Conservation (phyloP, 2,888 invertebrate species). For the Zygogramma bicolorata region DNA sequence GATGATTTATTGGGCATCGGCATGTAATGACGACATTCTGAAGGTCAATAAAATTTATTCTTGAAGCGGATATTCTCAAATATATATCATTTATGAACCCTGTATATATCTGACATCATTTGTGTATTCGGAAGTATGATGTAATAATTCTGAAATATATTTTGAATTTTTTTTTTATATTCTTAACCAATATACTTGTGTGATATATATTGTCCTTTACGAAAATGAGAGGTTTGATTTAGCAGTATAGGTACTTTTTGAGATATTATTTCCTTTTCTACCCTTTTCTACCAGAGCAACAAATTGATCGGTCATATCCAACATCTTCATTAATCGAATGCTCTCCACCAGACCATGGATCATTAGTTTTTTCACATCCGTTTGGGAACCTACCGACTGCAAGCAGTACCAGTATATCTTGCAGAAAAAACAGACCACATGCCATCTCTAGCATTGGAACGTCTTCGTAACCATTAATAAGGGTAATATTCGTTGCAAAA, state of each 20-base stretch:
- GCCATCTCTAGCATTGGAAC: background rate
- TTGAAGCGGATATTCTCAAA: background rate
- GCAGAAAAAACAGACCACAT: background rate
- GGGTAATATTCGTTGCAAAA: constrained; percentile 36
- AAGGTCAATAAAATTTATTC: background rate
- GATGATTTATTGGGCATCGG: background rate
- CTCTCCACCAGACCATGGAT: background rate
- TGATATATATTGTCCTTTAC: no score
- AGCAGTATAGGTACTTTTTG: no score
- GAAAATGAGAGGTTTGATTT: no score
- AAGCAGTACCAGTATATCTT: background rate
- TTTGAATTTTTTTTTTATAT: no score
- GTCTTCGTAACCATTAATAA: constrained; percentile 7
- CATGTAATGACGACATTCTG: background rate
- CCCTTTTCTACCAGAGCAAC: background rate
- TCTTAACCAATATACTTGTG: no score
- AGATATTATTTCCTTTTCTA: no score
- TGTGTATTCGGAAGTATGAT: no score
- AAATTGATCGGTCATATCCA: background rate
- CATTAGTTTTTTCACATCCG: background rate
- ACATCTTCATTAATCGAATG: background rate
- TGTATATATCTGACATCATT: no score
- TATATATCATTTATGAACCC: background rate
- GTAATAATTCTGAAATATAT: no score
- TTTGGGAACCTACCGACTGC: background rate